These are phyloP conservation scores for Sweltsa coloradensis DNA, from an alignment of 1,140 invertebrate genomes.

Conservation along the genomic window DNA sequence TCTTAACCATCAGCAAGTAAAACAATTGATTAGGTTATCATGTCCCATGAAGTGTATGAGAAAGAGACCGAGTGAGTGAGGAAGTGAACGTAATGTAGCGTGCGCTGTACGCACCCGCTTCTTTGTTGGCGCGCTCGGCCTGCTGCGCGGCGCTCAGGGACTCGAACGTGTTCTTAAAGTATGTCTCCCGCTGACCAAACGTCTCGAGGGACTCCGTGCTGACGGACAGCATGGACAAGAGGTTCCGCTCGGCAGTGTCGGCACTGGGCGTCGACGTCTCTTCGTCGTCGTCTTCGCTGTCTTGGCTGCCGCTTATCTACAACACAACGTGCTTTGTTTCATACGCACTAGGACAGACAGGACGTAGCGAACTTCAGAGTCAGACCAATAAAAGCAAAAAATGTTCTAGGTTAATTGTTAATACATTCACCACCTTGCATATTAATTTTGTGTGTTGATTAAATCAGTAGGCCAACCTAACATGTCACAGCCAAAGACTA, in stretches of 20 bases:
- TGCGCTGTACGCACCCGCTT: background rate
- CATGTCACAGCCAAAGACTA: too few relatives aligned
- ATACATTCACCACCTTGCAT: too few relatives aligned
- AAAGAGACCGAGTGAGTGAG: background rate
- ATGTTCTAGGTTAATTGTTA: too few relatives aligned
- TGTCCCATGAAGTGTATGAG: background rate
- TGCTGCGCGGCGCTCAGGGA: conserved; percentile 32
- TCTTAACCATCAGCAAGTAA: too few relatives aligned
- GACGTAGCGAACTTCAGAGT: too few relatives aligned
- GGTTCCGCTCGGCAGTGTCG: conserved; percentile 52
- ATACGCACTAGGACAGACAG: background rate
- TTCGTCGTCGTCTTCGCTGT: conserved; percentile 67
- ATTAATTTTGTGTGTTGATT: too few relatives aligned
- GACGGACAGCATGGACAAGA: conserved; percentile 26
- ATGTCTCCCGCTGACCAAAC: conserved; percentile 53
- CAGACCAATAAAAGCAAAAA: too few relatives aligned
- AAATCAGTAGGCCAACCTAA: too few relatives aligned
- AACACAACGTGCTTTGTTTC: background rate
- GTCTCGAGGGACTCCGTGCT: conserved; percentile 67
- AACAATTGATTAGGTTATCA: background rate
- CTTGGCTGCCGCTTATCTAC: conserved; percentile 56
- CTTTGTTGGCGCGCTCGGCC: background rate
- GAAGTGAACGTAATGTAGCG: background rate
- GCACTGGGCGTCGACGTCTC: conserved; percentile 61
- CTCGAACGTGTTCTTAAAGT: conserved; percentile 65